Base-by-base conservation (phyloP, 2,888 invertebrate genomes). In the Pemphredon lugubris region DNA sequence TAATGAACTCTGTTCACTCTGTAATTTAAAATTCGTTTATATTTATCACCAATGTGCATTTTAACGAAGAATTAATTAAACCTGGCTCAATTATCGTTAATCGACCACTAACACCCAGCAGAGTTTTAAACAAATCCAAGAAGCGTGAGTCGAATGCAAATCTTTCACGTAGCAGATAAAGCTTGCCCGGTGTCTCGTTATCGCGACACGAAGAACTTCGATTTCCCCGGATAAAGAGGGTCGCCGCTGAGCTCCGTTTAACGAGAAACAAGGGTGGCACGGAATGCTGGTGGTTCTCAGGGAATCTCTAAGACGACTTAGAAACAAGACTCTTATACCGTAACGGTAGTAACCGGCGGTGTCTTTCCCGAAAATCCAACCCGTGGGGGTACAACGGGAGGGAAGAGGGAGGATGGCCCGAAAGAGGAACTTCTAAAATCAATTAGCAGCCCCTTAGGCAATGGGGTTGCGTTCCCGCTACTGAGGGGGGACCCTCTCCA, bases 371-470 rank as follows among this genome's bases (percentile, higher is more conserved):
- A 73, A 70, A 74, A 73, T 59, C 45, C 48, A 34, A 51, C n/a
- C 14, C 39, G 48, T 26, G 39, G 42, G 13, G 54, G 54, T 44
- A 54, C 53, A 45, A 45, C 44, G 73, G 50, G 20, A 30, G 55
- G 18, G 16, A 37, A 18, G 64, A 45, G 44, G 44, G 66, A 63
- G 59, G 60, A 66, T 57, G 64, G 73, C 65, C 73, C 74, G 73
- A 69, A 74, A 75, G 74, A 82, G 84, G 75, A 88, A 88, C 88
- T 88, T 88, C 83, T 84, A 87, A 88, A 88, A 88, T 88, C 88
- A 88, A 88, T 88, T 88, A 88, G 88, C 87, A 88, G 84, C 83
- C 87, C 86, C 86, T 86, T 75, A 81, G 84, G 83, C 82, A 65
- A 59, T 70, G 75, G 77, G 77, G 75, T 75, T 79, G 75, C 70